Conservation (phyloP, 35 echinoderm and acorn worm species). For the Ptychodera flava region DNA sequence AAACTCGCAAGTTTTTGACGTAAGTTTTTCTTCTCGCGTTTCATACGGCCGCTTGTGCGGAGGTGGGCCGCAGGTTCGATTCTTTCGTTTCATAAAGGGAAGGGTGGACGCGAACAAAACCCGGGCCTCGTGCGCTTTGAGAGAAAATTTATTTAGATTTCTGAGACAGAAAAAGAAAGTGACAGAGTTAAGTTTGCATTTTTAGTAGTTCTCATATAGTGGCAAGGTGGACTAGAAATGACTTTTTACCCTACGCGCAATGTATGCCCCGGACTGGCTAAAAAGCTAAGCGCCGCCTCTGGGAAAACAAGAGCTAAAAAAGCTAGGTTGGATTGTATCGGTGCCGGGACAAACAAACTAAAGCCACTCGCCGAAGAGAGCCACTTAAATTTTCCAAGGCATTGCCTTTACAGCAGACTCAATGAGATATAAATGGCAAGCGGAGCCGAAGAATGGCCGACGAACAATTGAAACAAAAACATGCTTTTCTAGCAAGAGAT, state of each 20-base stretch:
- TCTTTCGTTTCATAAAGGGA: background rate
- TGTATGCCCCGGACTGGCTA: background rate
- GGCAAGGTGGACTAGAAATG: no score
- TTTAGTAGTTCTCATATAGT: no score
- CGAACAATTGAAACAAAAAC: slow-evolving; percentile 1
- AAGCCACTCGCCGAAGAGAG: background rate
- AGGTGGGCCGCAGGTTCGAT: background rate
- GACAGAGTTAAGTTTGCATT: no score
- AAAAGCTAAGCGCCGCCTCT: background rate
- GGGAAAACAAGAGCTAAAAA: background rate
- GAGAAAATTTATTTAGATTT: no score
- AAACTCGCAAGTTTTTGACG: background rate
- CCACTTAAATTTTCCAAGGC: background rate
- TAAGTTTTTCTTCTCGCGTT: background rate
- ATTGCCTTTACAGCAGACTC: background rate
- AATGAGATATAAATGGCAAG: background rate
- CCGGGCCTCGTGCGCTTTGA: no score
- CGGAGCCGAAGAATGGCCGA: background rate
- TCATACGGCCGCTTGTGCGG: background rate
- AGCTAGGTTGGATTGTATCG: background rate
- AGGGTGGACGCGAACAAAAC: background rate
- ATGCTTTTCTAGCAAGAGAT: background rate
- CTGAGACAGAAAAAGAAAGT: no score
- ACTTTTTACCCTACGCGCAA: no score
- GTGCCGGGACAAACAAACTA: background rate